phyloP scores from a whole-genome alignment of 1,140 invertebrate species.

The Lordiphosa stackelbergi region DNA sequence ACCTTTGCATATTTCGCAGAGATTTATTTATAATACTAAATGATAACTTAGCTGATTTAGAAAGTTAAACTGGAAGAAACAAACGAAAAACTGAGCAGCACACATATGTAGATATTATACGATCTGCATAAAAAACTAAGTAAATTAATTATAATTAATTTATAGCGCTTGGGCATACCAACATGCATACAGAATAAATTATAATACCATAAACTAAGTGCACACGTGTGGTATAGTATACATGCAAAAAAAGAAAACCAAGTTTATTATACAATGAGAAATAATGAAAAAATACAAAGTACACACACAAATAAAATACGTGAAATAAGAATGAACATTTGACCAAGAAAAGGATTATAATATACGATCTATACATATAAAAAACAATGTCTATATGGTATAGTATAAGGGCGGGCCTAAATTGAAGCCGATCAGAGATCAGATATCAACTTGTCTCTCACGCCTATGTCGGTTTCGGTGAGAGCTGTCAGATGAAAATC shows the following conservation, averaged over 20 bases:
- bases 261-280: slow-evolving; percentile 51
- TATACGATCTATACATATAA: too few relatives aligned
- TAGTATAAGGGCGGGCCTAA: too few relatives aligned
- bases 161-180: slow-evolving; percentile 64
- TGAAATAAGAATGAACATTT: slow-evolving; percentile 8
- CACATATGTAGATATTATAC: slow-evolving; percentile 66
- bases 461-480: too few relatives aligned
- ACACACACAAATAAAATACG: slow-evolving; percentile 37
- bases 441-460: too few relatives aligned
- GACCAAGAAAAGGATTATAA: slow-evolving; percentile 1
- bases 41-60: not conserved
- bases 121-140: slow-evolving; percentile 53
- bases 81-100: slow-evolving; percentile 41
- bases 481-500: too few relatives aligned
- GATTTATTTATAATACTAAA: too few relatives aligned
- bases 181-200: slow-evolving; percentile 47
- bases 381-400: too few relatives aligned
- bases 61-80: slow-evolving; percentile 20
- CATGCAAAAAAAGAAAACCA: slow-evolving; percentile 24
- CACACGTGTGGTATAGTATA: slow-evolving; percentile 17
- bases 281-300: slow-evolving; percentile 61
- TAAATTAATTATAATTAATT: slow-evolving; percentile 56
- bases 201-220: slow-evolving; percentile 22
- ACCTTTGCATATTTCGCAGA: slow-evolving; percentile 29
- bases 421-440: too few relatives aligned